Evolutionary conservation across 2,113 vertebrate species (phyloP).

Genomic region (Felis catus): F.catus_Fca126_mat1.0 CM031413.1:22292501-22293000

Average conservation of each 20-base stretch:
- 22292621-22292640: fast-evolving
- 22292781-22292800: conserved; percentile 96
- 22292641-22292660: not conserved
- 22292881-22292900: conserved; percentile 94
- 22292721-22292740: not conserved
- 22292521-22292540: not conserved
- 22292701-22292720: not conserved
- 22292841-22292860: conserved; percentile 91
- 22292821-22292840: conserved; percentile 95
- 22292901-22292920: not conserved
- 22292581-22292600: fast-evolving
- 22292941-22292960: not conserved
- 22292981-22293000: not conserved
- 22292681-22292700: not conserved
- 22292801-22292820: conserved; percentile 97
- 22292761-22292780: conserved; percentile 90
- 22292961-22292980: not conserved
- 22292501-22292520: not conserved
- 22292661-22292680: not conserved
- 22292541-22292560: not conserved
- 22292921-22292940: fast-evolving
- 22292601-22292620: not conserved
- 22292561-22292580: not conserved
- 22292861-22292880: conserved; percentile 96
- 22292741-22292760: conserved; percentile 89